These are phyloP conservation scores for Cyprinodon variegatus DNA, from an alignment of 2,113 vertebrate genomes.

Conservation along the genomic window DNA sequence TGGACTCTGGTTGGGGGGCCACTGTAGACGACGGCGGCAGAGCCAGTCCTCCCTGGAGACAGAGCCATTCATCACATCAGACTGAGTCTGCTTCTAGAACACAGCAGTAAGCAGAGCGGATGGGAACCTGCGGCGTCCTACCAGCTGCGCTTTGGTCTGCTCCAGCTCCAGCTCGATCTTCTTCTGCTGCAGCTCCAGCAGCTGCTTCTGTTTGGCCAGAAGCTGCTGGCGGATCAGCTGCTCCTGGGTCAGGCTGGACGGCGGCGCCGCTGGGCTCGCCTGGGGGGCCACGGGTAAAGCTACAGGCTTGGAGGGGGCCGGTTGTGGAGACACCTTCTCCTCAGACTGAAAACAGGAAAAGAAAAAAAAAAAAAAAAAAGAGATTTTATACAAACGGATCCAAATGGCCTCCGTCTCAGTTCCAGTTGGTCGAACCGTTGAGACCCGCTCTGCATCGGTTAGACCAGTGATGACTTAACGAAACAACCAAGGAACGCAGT, in stretches of 20 bases:
- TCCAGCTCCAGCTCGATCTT: conserved; percentile 99
- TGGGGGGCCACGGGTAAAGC: conserved; percentile 28
- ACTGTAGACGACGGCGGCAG: conserved; percentile 25
- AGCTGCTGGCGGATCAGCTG: conserved; percentile 95
- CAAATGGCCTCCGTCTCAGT: too few species aligned
- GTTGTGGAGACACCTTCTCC: conserved; percentile 81
- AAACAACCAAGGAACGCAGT: too few species aligned
- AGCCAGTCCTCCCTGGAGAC: conserved; percentile 68
- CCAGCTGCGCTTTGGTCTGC: conserved; percentile 98
- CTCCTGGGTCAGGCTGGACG: conserved; percentile 93
- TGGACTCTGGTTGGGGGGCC: background rate
- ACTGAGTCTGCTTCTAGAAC: too few species aligned
- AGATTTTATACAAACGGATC: too few species aligned
- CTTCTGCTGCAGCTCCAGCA: conserved; percentile 98
- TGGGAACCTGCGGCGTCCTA: conserved; percentile 71
- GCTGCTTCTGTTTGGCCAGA: conserved; percentile 96
- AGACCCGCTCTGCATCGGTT: too few species aligned
- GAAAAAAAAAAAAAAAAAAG: too few species aligned
- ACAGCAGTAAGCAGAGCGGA: too few species aligned
- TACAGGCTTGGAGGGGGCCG: conserved; percentile 49
- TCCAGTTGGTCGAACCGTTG: too few species aligned
- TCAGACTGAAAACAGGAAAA: conserved; percentile 81
- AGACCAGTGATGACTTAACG: too few species aligned
- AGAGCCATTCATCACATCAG: background rate
- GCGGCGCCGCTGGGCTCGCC: conserved; percentile 76